phyloP scores from a whole-genome alignment of 2,797 vertebrate species.

The Synanceia verrucosa region DNA sequence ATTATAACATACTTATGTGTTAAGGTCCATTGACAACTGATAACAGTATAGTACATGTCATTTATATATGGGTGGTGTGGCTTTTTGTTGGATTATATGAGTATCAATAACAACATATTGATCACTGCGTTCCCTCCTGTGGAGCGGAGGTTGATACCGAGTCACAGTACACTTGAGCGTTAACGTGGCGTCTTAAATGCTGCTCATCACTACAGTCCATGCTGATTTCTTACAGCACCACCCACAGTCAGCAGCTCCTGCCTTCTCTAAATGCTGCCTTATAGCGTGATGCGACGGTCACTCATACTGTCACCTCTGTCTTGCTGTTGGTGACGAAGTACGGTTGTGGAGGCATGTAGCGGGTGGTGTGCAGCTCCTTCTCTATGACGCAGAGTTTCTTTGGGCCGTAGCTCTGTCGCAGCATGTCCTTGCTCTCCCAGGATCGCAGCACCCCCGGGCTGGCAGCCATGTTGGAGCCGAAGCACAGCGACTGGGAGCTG shows the following conservation, averaged over 20 bases:
- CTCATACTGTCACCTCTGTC: conserved; percentile 97
- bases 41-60: conserved; percentile 17
- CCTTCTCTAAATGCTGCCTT: conserved; percentile 30
- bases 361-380: conserved; percentile 87
- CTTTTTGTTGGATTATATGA: conserved; percentile 46
- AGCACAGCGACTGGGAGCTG: conserved; percentile 86
- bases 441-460: conserved; percentile 78
- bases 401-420: conserved; percentile 84
- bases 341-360: conserved; percentile 91
- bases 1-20: conserved; percentile 6
- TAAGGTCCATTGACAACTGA: conserved; percentile 28
- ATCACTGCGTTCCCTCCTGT: conserved; percentile 23
- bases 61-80: conserved; percentile 36
- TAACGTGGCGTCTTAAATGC: conserved; percentile 18
- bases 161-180: conserved; percentile 14
- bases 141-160: conserved; percentile 3
- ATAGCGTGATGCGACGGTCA: conserved; percentile 1
- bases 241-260: conserved; percentile 18
- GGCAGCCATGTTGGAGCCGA: conserved; percentile 76
- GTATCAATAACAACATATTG: conserved; percentile 41
- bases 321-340: conserved; percentile 99
- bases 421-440: conserved; percentile 89
- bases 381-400: conserved; percentile 89
- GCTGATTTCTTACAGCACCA: conserved; percentile 30
- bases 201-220: conserved; percentile 37